phyloP scores from a whole-genome alignment of 2,888 invertebrate genomes.

The Conus canariensis region DNA sequence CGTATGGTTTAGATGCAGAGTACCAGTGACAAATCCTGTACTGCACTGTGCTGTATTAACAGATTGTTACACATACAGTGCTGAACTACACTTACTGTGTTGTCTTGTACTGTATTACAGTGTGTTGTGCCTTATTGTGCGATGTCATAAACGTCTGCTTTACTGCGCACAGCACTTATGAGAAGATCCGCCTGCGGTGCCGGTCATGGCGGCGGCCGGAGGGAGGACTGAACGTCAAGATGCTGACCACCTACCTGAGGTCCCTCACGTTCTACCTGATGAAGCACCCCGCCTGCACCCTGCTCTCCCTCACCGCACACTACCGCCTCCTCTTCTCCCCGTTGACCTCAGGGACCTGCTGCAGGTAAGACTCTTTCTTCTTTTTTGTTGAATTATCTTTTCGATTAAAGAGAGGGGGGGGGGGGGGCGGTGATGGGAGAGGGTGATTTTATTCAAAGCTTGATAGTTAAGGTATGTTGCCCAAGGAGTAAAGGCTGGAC shows the following conservation, averaged over 20 bases:
- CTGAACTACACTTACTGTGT: no score
- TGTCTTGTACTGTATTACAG: no score
- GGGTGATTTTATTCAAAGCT: not conserved
- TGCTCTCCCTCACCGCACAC: conserved; percentile 82
- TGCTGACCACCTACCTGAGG: conserved; percentile 86
- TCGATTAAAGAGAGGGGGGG: not conserved
- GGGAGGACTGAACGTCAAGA: conserved; percentile 85
- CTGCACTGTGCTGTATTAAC: no score
- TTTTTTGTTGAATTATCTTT: not conserved
- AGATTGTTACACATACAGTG: no score
- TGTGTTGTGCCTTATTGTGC: no score
- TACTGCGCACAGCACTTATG: conserved; percentile 59
- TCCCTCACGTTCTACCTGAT: conserved; percentile 85
- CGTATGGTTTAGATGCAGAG: no score
- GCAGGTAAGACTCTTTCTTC: conserved; percentile 80
- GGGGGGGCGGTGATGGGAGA: not conserved
- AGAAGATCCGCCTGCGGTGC: conserved; percentile 71
- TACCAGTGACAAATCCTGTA: no score
- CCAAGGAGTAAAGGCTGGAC: not conserved
- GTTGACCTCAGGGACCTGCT: conserved; percentile 83
- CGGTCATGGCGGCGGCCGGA: conserved; percentile 88
- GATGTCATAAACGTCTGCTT: no score
- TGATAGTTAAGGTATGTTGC: no score
- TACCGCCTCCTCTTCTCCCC: conserved; percentile 85
- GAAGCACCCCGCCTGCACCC: conserved; percentile 82